These are phyloP conservation scores for Papilio polyxenes DNA, from an alignment of 1,140 invertebrate species.

Conservation along the genomic window DNA sequence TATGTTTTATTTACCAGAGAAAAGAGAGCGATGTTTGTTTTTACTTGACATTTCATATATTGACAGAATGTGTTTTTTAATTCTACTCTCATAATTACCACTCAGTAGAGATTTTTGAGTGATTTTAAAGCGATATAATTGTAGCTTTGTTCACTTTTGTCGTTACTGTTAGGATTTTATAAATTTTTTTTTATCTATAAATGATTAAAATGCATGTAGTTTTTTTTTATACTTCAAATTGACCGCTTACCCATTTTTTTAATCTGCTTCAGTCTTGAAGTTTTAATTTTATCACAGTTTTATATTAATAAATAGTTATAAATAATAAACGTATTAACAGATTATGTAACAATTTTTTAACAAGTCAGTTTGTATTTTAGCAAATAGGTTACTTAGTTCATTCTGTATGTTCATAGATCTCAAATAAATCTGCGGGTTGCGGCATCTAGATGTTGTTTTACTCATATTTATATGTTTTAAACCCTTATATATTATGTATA, in stretches of 20 bases:
- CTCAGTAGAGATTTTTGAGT: neutral
- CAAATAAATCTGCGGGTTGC: conserved; percentile 26
- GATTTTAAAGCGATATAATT: neutral
- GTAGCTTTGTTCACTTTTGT: neutral
- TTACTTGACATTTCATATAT: neutral
- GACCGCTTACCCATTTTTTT: neutral
- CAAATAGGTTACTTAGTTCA: neutral
- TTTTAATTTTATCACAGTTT: no score
- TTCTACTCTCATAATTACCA: neutral
- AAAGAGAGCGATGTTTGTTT: neutral
- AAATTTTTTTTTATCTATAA: neutral
- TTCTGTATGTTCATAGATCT: conserved; percentile 16
- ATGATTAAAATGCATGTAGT: neutral
- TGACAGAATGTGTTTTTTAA: neutral
- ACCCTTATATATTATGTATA: conserved; percentile 24
- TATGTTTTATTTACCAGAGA: no score
- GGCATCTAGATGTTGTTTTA: conserved; percentile 18
- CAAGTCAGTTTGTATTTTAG: neutral
- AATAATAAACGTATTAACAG: neutral
- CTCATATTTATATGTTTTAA: conserved; percentile 5
- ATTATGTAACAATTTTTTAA: neutral
- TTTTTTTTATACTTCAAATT: neutral
- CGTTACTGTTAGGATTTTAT: neutral
- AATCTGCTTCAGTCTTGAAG: neutral
- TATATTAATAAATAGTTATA: neutral